Percentiles rank a stretch among this genome's conserved stretches.
Evolutionary conservation across 2,888 invertebrate genomes (phyloP).

Genomic region (Perithous albicinctus): DNA sequence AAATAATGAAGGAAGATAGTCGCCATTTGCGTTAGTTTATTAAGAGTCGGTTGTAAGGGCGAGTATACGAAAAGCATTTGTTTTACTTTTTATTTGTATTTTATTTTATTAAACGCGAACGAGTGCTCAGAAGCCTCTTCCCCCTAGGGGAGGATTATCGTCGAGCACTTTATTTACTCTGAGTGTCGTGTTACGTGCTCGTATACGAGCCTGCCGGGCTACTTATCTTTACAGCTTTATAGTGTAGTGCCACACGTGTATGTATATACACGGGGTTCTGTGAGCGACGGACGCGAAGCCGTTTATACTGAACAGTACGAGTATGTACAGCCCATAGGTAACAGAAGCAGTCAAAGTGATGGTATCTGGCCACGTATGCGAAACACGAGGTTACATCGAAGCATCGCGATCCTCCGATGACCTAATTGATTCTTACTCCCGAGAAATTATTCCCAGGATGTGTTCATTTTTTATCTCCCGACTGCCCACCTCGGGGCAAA

Average conservation of each 20-base stretch:
- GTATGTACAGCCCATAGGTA: slow-evolving; percentile 20
- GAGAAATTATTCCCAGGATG: slow-evolving; percentile 5
- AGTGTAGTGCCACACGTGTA: slow-evolving; percentile 28
- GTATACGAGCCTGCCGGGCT: slow-evolving; percentile 64
- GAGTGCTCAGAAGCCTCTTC: slow-evolving; percentile 1
- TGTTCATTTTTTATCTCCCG: no score
- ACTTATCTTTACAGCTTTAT: slow-evolving; percentile 69
- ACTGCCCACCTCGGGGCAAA: no score
- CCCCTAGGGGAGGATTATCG: slow-evolving; percentile 60
- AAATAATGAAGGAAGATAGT: neutral
- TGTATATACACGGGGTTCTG: neutral
- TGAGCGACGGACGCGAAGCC: slow-evolving; percentile 20
- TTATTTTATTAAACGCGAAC: slow-evolving; percentile 11
- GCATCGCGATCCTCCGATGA: slow-evolving; percentile 49
- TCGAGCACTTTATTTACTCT: slow-evolving; percentile 72
- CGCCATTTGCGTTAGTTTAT: slow-evolving; percentile 6
- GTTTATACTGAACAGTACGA: slow-evolving; percentile 44
- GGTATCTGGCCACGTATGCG: slow-evolving; percentile 49
- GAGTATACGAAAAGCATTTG: neutral
- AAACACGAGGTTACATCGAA: slow-evolving; percentile 46
- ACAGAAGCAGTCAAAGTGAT: slow-evolving; percentile 52
- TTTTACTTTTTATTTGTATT: slow-evolving; percentile 4
- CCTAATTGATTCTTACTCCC: slow-evolving; percentile 51
- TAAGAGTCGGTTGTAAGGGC: neutral
- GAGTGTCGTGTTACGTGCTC: slow-evolving; percentile 74